These are phyloP conservation scores for Drosophila kanapiae DNA, from an alignment of 1,140 invertebrate species.

Conservation along the genomic window DNA sequence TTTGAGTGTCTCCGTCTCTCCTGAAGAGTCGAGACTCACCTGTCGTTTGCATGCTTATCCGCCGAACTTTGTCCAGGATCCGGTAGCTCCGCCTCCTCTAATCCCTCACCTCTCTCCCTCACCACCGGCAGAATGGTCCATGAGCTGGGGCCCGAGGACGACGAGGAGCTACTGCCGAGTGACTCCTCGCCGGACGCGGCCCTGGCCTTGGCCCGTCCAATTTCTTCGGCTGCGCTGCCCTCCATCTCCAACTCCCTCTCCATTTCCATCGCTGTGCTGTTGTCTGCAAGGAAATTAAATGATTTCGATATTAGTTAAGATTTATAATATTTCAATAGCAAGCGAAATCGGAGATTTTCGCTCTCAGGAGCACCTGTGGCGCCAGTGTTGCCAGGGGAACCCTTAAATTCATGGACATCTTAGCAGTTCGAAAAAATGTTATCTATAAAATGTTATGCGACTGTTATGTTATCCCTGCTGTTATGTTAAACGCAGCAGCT, in stretches of 20 bases:
- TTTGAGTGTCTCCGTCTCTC: background rate
- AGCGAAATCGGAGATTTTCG: no score
- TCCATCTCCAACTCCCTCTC: conserved; percentile 25
- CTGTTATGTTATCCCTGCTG: background rate
- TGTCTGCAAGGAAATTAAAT: background rate
- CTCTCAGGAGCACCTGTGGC: conserved; percentile 4
- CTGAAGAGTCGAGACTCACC: conserved; percentile 14
- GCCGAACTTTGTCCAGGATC: conserved; percentile 6
- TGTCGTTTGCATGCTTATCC: conserved; percentile 58
- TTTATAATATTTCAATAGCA: background rate
- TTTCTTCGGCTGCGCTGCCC: conserved; percentile 44
- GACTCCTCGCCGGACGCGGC: conserved; percentile 19
- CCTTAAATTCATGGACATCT: conserved; percentile 2
- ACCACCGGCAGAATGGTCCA: conserved; percentile 62
- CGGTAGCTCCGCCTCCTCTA: conserved; percentile 7
- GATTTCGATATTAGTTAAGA: background rate
- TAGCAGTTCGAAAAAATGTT: background rate
- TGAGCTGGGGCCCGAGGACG: conserved; percentile 32
- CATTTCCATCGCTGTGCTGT: conserved; percentile 18
- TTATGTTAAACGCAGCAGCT: conserved; percentile 2
- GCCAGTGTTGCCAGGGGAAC: background rate
- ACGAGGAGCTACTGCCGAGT: conserved; percentile 43
- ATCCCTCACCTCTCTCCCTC: conserved; percentile 29
- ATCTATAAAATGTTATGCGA: background rate
- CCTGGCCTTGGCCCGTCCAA: conserved; percentile 10